phyloP scores from a whole-genome alignment of 35 echinoderm and acorn worm species.

The Ophioderma brevispina region DNA sequence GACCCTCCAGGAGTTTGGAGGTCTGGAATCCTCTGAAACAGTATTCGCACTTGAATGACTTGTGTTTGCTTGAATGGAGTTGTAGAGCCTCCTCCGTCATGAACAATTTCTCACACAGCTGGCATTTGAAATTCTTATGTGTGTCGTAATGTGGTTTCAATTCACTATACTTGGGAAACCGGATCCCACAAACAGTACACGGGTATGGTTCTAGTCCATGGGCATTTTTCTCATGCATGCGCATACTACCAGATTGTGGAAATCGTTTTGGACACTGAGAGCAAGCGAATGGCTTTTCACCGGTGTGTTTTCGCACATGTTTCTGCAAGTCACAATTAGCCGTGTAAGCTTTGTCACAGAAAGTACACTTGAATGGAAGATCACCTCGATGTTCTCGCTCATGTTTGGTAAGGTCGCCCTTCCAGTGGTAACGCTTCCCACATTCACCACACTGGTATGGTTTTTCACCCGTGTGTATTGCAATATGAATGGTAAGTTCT shows the following conservation, averaged over 20 bases:
- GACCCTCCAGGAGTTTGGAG: not conserved
- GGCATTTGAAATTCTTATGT: not conserved
- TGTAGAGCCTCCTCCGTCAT: not conserved
- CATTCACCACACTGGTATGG: slow-evolving; percentile 9
- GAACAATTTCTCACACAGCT: not conserved
- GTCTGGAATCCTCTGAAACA: not conserved
- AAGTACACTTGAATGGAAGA: not conserved
- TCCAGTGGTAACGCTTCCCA: not conserved
- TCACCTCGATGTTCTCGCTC: slow-evolving; percentile 7
- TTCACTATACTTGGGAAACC: not conserved
- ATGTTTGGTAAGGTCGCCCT: not conserved
- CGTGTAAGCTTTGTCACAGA: slow-evolving; percentile 13
- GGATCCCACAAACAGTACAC: not conserved
- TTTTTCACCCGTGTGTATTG: not conserved
- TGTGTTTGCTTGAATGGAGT: not conserved
- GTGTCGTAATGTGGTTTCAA: not conserved
- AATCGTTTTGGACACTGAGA: not conserved
- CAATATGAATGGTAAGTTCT: not conserved
- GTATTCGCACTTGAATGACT: not conserved
- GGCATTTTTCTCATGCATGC: not conserved
- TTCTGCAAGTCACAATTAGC: not conserved
- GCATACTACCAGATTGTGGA: not conserved
- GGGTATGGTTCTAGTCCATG: not conserved
- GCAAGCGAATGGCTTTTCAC: slow-evolving; percentile 12
- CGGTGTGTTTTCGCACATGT: slow-evolving; percentile 4